Evolutionary conservation across 2,797 vertebrate genomes (phyloP).

Genomic region (Myoxocephalus aenaeus): DNA sequence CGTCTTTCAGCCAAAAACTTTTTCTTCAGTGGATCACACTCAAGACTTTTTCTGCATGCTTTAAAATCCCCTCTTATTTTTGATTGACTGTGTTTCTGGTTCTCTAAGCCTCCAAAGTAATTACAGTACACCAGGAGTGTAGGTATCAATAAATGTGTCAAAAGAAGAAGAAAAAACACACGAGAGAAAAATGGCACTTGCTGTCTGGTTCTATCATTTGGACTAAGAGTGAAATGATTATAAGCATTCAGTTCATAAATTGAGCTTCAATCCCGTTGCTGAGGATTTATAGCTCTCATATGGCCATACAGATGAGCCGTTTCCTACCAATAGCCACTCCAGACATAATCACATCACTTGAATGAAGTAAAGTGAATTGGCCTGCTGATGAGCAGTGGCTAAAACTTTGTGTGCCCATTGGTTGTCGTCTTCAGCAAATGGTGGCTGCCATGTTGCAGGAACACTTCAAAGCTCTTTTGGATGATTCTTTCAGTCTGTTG

Average conservation of each 20-base stretch:
- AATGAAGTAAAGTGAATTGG: conserved; percentile 61
- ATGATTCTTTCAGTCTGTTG: conserved; percentile 19
- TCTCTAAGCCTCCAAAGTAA: conserved; percentile 32
- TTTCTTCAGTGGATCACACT: conserved; percentile 23
- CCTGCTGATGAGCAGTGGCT: conserved; percentile 60
- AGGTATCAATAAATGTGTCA: conserved; percentile 35
- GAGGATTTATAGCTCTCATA: conserved; percentile 69
- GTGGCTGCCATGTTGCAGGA: conserved; percentile 47
- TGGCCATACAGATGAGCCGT: conserved; percentile 55
- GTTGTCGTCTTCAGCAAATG: conserved; percentile 41
- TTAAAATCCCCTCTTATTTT: conserved; percentile 25
- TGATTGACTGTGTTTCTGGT: conserved; percentile 25
- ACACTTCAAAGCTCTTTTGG: conserved; percentile 51
- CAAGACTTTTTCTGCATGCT: not conserved
- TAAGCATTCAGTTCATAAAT: conserved; percentile 60
- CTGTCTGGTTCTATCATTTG: conserved; percentile 49
- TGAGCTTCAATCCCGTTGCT: conserved; percentile 69
- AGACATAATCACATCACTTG: conserved; percentile 71
- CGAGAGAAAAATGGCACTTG: conserved; percentile 32
- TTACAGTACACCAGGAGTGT: conserved; percentile 23
- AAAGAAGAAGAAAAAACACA: conserved; percentile 49
- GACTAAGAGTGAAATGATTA: conserved; percentile 60
- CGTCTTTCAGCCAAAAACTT: conserved; percentile 31
- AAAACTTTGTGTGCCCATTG: conserved; percentile 52
- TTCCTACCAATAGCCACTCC: conserved; percentile 57